Evolutionary conservation across 2,113 vertebrate species (phyloP).

Genomic region (Plectropomus leopardus): DNA sequence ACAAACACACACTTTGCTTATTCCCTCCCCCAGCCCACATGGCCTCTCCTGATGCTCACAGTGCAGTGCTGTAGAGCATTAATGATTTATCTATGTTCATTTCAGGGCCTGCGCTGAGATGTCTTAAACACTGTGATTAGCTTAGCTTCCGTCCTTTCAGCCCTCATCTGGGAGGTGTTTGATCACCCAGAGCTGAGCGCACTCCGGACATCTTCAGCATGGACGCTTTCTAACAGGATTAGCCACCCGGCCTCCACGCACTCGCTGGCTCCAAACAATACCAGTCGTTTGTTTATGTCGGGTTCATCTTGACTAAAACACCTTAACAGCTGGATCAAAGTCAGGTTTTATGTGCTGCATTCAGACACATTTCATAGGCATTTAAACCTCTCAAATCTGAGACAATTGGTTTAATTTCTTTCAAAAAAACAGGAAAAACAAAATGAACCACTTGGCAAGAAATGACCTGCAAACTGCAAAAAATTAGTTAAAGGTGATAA

Average conservation of each 20-base stretch:
- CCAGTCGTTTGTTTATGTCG: slow-evolving; percentile 30
- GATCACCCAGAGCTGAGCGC: slow-evolving; percentile 62
- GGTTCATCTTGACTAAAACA: slow-evolving; percentile 12
- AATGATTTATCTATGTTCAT: slow-evolving; percentile 69
- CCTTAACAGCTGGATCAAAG: no score
- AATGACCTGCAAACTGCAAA: no score
- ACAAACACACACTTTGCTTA: neutral
- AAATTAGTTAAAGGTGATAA: no score
- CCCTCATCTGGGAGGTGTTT: slow-evolving; percentile 74
- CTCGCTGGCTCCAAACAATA: slow-evolving; percentile 44
- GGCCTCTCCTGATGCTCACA: slow-evolving; percentile 53
- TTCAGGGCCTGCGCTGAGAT: slow-evolving; percentile 46
- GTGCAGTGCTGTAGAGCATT: slow-evolving; percentile 50
- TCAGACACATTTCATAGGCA: no score
- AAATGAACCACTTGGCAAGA: no score
- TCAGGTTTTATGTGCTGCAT: no score
- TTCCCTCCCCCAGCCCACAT: slow-evolving; percentile 26
- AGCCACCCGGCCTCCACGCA: slow-evolving; percentile 43
- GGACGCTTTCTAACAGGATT: slow-evolving; percentile 76
- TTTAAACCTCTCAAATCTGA: no score
- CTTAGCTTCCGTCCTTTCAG: slow-evolving; percentile 71
- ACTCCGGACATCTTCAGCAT: slow-evolving; percentile 68
- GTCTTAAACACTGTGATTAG: slow-evolving; percentile 76
- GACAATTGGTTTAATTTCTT: no score
- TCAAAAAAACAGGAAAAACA: no score